A percentile compares a stretch with the other conserved stretches of the same genome.
Conservation (phyloP, 2,888 invertebrate species). For the Drosophila cognata region DNA sequence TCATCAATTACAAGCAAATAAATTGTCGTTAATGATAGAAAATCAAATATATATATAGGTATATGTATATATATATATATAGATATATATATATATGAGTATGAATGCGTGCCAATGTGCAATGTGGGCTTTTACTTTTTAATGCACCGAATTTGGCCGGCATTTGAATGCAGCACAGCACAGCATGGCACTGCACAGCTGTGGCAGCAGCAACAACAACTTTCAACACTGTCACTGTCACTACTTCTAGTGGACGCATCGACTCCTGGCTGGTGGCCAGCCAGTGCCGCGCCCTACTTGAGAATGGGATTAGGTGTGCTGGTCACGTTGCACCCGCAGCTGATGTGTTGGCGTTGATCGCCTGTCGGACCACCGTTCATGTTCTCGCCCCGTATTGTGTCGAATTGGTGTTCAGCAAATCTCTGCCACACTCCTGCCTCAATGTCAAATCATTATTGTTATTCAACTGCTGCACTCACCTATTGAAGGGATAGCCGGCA, state of each 20-base stretch:
- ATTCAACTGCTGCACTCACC: conserved; percentile 88
- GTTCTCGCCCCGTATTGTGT: conserved; percentile 49
- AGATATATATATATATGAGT: neutral
- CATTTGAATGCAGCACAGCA: conserved; percentile 63
- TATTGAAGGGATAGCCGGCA: conserved; percentile 97
- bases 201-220: conserved; percentile 27
- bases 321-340: conserved; percentile 57
- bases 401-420: conserved; percentile 11
- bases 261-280: conserved; percentile 28
- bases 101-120: conserved; percentile 59
- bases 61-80: neutral
- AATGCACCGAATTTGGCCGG: conserved; percentile 46
- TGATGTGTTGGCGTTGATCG: conserved; percentile 72
- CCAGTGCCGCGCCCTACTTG: conserved; percentile 56
- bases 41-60: conserved; percentile 33
- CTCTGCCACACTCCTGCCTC: conserved; percentile 24
- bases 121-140: conserved; percentile 60
- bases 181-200: conserved; percentile 36
- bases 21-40: conserved; percentile 67
- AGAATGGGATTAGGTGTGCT: conserved; percentile 43
- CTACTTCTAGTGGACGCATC: neutral
- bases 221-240: conserved; percentile 25
- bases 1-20: conserved; percentile 75
- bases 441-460: conserved; percentile 45
- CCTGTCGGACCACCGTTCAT: conserved; percentile 71